phyloP scores from a whole-genome alignment of 2,888 invertebrate species.

The Ichneumoninae sp. region DNA sequence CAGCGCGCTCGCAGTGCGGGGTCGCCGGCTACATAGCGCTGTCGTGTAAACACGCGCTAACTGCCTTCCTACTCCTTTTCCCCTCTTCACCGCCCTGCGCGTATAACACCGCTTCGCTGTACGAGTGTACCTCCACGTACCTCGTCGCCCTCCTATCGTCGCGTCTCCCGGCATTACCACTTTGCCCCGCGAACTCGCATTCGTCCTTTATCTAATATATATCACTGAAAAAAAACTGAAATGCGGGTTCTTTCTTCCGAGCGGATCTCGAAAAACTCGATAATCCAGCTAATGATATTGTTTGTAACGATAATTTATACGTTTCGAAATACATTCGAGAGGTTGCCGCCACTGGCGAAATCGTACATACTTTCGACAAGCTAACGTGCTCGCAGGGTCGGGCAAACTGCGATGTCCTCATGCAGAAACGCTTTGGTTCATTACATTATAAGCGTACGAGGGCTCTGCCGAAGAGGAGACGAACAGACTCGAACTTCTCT shows the following conservation, averaged over 20 bases:
- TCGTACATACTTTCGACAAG: not conserved
- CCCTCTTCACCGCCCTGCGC: conserved; percentile 34
- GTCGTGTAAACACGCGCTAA: conserved; percentile 84
- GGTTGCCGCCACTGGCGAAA: not conserved
- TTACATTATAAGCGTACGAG: not conserved
- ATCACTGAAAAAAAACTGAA: not conserved
- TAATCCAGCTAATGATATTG: conserved; percentile 9
- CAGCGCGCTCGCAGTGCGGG: conserved; percentile 72
- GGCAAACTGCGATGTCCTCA: conserved; percentile 6
- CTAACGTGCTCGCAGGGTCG: not conserved
- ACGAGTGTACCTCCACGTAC: conserved; percentile 53
- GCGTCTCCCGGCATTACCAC: not conserved
- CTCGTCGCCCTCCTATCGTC: conserved; percentile 37
- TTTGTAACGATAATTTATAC: not conserved
- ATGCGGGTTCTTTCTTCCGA: not conserved
- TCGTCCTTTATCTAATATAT: not conserved
- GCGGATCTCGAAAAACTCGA: not conserved
- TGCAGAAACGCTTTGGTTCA: not conserved
- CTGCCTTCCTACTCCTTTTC: conserved; percentile 75
- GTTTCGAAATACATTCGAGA: not conserved
- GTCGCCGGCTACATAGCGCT: conserved; percentile 83
- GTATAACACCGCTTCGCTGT: conserved; percentile 29
- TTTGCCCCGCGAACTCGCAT: not conserved
- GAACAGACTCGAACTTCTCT: not conserved
- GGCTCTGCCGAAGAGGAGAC: not conserved